Conservation (phyloP, 2,113 vertebrate genomes). For the Rafetus swinhoei region DNA sequence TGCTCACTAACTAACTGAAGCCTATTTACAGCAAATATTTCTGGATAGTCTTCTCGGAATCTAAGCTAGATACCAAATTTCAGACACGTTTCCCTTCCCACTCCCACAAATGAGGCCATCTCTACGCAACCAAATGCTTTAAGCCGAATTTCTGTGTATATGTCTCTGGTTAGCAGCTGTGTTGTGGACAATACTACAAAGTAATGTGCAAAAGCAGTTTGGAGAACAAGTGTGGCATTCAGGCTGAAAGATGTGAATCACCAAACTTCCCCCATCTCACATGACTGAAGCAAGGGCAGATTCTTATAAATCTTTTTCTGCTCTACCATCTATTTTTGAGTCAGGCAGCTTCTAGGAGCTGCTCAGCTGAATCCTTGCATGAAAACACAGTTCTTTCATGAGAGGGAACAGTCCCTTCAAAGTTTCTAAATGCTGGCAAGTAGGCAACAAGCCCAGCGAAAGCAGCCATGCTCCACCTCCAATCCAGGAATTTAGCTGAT, state of each 20-base stretch:
- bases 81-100: slow-evolving; percentile 16
- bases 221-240: slow-evolving; percentile 64
- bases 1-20: neutral
- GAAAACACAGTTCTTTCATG: slow-evolving; percentile 21
- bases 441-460: slow-evolving; percentile 33
- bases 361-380: slow-evolving; percentile 1
- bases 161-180: slow-evolving; percentile 47
- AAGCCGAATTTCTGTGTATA: slow-evolving; percentile 50
- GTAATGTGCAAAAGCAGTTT: slow-evolving; percentile 59
- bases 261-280: slow-evolving; percentile 43
- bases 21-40: neutral
- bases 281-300: slow-evolving; percentile 40
- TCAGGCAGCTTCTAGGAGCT: slow-evolving; percentile 42
- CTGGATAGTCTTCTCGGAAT: slow-evolving; percentile 2
- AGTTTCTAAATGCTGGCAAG: slow-evolving; percentile 16
- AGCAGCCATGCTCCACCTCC: slow-evolving; percentile 32
- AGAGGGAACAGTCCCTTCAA: slow-evolving; percentile 1
- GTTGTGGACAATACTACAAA: slow-evolving; percentile 51
- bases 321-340: slow-evolving; percentile 20
- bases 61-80: slow-evolving; percentile 38
- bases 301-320: neutral
- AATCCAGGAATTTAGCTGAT: slow-evolving; percentile 9
- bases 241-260: slow-evolving; percentile 51
- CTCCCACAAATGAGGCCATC: neutral
- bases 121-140: slow-evolving; percentile 17